A percentile compares a stretch with the other conserved stretches of the same genome.
Conservation (phyloP, 2,888 invertebrate species). For the Lomographa bimaculata region DNA sequence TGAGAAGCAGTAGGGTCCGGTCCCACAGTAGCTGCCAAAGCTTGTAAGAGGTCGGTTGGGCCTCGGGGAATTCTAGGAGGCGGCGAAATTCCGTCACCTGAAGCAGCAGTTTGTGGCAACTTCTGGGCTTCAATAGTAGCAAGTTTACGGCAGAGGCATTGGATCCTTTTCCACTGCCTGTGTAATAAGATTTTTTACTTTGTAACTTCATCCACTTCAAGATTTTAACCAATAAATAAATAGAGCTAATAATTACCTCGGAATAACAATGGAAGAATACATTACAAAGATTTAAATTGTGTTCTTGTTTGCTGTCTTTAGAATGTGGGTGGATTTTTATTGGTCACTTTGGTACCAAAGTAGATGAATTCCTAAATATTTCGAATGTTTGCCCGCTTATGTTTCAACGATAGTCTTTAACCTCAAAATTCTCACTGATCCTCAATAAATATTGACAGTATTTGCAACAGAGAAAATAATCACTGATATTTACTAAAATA, state of each 20-base stretch:
- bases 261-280: constrained; percentile 33
- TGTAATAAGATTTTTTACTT: too few relatives aligned
- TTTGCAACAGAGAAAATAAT: too few relatives aligned
- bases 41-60: constrained; percentile 92
- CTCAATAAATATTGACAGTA: too few relatives aligned
- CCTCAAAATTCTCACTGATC: too few relatives aligned
- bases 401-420: too few relatives aligned
- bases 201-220: too few relatives aligned
- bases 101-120: constrained; percentile 54
- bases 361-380: too few relatives aligned
- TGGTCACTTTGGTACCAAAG: too few relatives aligned
- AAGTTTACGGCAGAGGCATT: constrained; percentile 60
- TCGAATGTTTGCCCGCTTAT: too few relatives aligned
- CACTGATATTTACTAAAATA: too few relatives aligned
- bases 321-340: too few relatives aligned
- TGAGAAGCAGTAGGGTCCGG: constrained; percentile 93
- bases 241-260: constrained; percentile 26
- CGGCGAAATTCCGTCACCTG: constrained; percentile 72
- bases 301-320: too few relatives aligned
- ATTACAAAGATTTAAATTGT: constrained; percentile 19
- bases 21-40: constrained; percentile 90
- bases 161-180: constrained; percentile 66
- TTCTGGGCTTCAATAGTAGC: constrained; percentile 67
- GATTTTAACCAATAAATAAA: neutral
- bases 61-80: constrained; percentile 89